Evolutionary conservation across 2,113 vertebrate genomes (phyloP).

Genomic region (Pseudonaja textilis): DNA sequence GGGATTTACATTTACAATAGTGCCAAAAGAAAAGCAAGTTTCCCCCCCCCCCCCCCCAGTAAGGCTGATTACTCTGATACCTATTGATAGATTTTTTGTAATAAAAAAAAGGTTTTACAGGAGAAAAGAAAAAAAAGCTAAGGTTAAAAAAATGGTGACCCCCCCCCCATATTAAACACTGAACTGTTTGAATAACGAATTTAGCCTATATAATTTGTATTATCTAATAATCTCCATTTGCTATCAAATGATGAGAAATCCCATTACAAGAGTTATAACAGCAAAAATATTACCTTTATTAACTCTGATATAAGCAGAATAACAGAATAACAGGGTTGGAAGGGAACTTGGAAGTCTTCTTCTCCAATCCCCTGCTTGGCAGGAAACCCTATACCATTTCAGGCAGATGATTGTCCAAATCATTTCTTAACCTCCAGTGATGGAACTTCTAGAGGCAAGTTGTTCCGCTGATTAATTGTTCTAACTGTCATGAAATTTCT

Average conservation of each 20-base stretch:
- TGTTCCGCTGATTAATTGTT: background rate
- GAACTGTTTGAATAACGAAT: background rate
- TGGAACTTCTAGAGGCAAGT: background rate
- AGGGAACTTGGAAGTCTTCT: background rate
- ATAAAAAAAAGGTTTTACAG: background rate
- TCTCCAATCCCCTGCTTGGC: background rate
- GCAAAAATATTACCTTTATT: background rate
- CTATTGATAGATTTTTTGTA: background rate
- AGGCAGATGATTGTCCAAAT: background rate
- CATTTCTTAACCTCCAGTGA: background rate
- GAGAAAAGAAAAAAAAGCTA: background rate
- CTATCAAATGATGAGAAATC: background rate
- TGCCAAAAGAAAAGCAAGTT: background rate
- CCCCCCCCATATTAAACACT: background rate
- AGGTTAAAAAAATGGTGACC: background rate
- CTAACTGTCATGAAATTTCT: background rate
- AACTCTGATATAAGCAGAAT: slow-evolving; percentile 10
- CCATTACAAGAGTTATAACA: slow-evolving; percentile 14
- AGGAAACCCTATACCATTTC: background rate
- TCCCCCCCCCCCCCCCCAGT: background rate
- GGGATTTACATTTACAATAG: background rate
- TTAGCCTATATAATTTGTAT: background rate
- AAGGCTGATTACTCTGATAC: background rate
- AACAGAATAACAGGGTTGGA: background rate
- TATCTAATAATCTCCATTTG: background rate